A percentile compares a stretch with the other conserved stretches of the same genome.
These are phyloP conservation scores for Nineta flava DNA, from an alignment of 2,888 invertebrate species.

Conservation along the genomic window DNA sequence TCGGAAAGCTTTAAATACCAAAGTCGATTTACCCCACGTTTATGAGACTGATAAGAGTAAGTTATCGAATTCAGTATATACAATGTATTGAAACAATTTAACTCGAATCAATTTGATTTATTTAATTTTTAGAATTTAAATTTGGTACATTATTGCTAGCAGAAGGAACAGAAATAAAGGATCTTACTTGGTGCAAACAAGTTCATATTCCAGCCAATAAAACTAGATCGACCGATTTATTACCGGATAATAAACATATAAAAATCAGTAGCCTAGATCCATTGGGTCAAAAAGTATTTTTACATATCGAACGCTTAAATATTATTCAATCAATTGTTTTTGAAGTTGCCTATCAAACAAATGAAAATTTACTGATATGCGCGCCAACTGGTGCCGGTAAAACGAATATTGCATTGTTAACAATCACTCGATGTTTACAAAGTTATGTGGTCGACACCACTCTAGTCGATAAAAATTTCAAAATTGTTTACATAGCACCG, in stretches of 20 bases:
- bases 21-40: neutral
- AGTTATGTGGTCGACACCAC: constrained; percentile 66
- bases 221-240: constrained; percentile 34
- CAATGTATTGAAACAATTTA: neutral
- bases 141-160: constrained; percentile 34
- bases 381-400: constrained; percentile 99
- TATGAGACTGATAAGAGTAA: neutral
- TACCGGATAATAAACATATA: constrained; percentile 11
- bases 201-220: constrained; percentile 64
- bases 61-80: neutral
- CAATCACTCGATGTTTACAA: constrained; percentile 81
- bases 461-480: constrained; percentile 82
- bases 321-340: constrained; percentile 93
- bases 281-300: constrained; percentile 80
- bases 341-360: constrained; percentile 86
- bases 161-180: constrained; percentile 55
- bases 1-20: neutral
- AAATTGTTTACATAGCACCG: constrained; percentile 97
- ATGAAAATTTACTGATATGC: constrained; percentile 93
- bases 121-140: neutral
- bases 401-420: constrained; percentile 92
- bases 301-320: constrained; percentile 73
- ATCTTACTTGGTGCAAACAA: constrained; percentile 67
- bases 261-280: constrained; percentile 32
- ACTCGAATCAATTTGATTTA: neutral